Base-by-base conservation (phyloP, 2,797 vertebrate species). In the Octomys mimax region DNA sequence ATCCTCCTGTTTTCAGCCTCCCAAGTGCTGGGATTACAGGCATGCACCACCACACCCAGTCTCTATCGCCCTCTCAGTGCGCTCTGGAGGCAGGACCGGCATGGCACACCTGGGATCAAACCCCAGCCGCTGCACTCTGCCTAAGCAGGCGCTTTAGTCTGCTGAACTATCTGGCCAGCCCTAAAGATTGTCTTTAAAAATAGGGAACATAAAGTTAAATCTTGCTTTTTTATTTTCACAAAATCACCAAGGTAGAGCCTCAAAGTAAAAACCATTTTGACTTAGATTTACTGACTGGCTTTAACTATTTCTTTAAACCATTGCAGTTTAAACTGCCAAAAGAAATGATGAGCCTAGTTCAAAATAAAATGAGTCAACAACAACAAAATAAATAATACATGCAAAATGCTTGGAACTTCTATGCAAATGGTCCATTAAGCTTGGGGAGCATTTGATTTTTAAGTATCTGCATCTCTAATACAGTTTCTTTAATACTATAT, bases 361-460 rank as follows among this genome's bases (percentile, higher is more conserved):
- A 86, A 96, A 93, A 59, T 68, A 86, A 86, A 93, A 36, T 87
- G 33, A 92, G 18, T 88, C 90, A 57, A 49, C 39, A 90, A 92
- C 39, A 94, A 92, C 24, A 33, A 88, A 92, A 18, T 10, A 78
- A 33, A 28, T 87, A 92, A 59, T 82, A 71, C 12, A 36, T 84
- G 39, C 54, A 91, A 13, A 80, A 84, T 57, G 18, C 70, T 90
- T 62, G 61, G 39, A 77, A 90, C 75, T 87, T 93, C 61, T 84
- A 13, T 84, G 14, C 31, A 87, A 57, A 22, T 87, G 59, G 18
- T 49, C 73, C 31, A 52, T 82, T 77, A 71, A 39, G 22, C 78
- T 95, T 94, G 49, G 61, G 26, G 66, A 91, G 71, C 39, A 83
- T 49, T 78, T 95, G 33, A 83, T 79, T 89, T 89, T 91, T 94